phyloP scores from a whole-genome alignment of 1,140 invertebrate genomes.

The Anastatus disparis region DNA sequence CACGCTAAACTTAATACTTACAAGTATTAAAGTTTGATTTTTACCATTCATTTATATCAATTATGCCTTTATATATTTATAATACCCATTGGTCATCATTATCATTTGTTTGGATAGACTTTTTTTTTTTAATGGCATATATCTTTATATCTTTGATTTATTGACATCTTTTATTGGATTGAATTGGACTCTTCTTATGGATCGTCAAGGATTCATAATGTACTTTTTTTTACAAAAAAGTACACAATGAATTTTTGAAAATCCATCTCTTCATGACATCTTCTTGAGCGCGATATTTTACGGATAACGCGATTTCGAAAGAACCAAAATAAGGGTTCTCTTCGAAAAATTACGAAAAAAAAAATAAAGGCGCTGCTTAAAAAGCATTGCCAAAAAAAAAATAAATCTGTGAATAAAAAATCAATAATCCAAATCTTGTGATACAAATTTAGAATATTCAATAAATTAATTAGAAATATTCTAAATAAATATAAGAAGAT shows the following conservation, averaged over 20 bases:
- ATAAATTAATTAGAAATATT: no score
- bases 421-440: no score
- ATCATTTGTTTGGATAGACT: constrained; percentile 5
- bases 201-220: constrained; percentile 20
- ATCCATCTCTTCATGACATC: constrained; percentile 9
- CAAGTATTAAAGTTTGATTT: constrained; percentile 19
- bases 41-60: constrained; percentile 30
- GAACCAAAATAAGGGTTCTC: constrained; percentile 19
- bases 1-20: constrained; percentile 63
- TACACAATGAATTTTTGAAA: constrained; percentile 19
- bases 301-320: constrained; percentile 14
- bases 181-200: neutral
- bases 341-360: neutral
- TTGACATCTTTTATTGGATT: neutral
- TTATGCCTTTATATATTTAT: constrained; percentile 38
- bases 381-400: neutral
- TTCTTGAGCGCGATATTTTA: constrained; percentile 1
- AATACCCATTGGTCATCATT: constrained; percentile 31
- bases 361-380: constrained; percentile 7
- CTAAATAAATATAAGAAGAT: no score
- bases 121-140: neutral
- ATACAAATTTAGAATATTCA: no score
- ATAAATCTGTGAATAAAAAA: constrained; percentile 5
- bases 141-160: no score
- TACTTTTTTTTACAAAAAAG: no score